Conservation (phyloP, 2,797 vertebrate genomes). For the Epinephelus coioides region DNA sequence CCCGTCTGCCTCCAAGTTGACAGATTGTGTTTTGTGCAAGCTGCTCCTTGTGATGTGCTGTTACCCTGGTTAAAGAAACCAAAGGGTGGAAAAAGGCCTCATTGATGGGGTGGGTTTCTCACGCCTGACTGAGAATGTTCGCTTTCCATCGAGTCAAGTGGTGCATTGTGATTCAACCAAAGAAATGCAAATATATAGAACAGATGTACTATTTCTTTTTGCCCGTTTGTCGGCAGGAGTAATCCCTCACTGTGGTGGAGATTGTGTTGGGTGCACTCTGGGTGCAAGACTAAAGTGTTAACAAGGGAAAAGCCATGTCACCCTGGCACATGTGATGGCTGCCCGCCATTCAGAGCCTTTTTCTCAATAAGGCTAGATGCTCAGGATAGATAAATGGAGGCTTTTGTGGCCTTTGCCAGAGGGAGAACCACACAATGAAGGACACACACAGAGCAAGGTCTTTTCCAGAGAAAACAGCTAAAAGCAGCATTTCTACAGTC, state of each 20-base stretch:
- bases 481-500: slow-evolving; percentile 72
- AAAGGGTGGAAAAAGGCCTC: slow-evolving; percentile 74
- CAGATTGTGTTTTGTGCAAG: slow-evolving; percentile 80
- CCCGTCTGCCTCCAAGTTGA: slow-evolving; percentile 67
- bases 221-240: slow-evolving; percentile 68
- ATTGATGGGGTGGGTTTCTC: slow-evolving; percentile 84
- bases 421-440: slow-evolving; percentile 79
- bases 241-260: slow-evolving; percentile 72
- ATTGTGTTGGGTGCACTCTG: slow-evolving; percentile 61
- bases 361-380: slow-evolving; percentile 78
- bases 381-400: slow-evolving; percentile 81
- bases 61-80: slow-evolving; percentile 71
- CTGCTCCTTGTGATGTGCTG: slow-evolving; percentile 74
- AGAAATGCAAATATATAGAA: slow-evolving; percentile 87
- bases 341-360: slow-evolving; percentile 71
- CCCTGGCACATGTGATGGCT: slow-evolving; percentile 78
- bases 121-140: slow-evolving; percentile 83
- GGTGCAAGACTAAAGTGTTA: slow-evolving; percentile 77
- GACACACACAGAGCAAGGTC: slow-evolving; percentile 79
- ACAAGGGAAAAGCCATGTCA: slow-evolving; percentile 84
- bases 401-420: slow-evolving; percentile 82
- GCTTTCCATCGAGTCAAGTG: slow-evolving; percentile 85
- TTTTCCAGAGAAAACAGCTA: slow-evolving; percentile 79
- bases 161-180: slow-evolving; percentile 82
- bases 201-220: slow-evolving; percentile 81